Evolutionary conservation across 2,797 vertebrate species (phyloP), one percentile per base, ranked within the genome.

Genomic region (Tadarida brasiliensis): DNA sequence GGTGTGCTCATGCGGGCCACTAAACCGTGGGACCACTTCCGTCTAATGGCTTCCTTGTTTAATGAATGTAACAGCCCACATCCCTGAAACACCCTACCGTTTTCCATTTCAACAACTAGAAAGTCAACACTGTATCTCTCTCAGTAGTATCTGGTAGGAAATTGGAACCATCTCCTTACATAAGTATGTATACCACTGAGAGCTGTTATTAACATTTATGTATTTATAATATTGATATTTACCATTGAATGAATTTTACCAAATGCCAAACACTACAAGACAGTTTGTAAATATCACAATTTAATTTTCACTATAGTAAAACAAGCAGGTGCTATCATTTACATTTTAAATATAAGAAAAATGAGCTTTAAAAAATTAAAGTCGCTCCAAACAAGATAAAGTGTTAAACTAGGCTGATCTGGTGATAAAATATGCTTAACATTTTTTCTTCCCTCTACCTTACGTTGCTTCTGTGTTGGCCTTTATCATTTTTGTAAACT

Each of bases 341-440:
- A 2, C 88, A 59, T 87, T 82, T 77, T 71, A 86, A 1, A 6
- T 84, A 22, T n/a, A 70, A 87, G 5, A 33, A 74, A 86, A 96
- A 68, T 80, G 15, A 94, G 12, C 61, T 73, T 80, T 95, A 63
- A 15, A 20, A 95, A 84, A 28, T 70, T 81, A 24, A 35, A 92
- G 39, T 84, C 33, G 2, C 3, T 26, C 12, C 12, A 93, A 33
- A 71, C 2, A n/a, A 87, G 22, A 24, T 68, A 78, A 80, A 87
- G 54, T 76, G n/a, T 87, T 88, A 88, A 78, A 70, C 0, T 33
- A 77, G 17, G 7, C 12, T 1, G 65, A 17, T 78, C 2, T 56
- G 59, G 87, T 35, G 28, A 59, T 68, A 51, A 30, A 68, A 51
- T 90, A 20, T 33, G 12, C 35, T 70, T 81, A 70, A 1, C 2